These are phyloP conservation scores for Paradisaea rubra DNA, from an alignment of 2,113 vertebrate species.

Conservation along the genomic window DNA sequence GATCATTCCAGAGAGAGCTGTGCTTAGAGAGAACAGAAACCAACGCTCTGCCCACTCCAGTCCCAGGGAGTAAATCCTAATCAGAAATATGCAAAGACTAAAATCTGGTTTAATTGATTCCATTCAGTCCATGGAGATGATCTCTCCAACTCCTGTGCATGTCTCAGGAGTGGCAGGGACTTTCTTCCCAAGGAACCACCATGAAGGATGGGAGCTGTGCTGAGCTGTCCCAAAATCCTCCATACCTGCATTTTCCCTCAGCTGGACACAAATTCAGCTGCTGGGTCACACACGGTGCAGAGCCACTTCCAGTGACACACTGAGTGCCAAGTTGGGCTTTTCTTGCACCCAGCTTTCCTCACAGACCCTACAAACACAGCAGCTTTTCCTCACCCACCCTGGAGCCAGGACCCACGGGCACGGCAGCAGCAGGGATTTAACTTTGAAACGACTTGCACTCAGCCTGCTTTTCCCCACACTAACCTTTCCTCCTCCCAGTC, in stretches of 20 bases:
- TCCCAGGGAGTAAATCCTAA: background rate
- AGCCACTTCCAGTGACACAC: background rate
- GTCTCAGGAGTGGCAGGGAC: background rate
- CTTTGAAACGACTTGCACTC: background rate
- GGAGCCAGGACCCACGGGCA: background rate
- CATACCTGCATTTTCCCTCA: background rate
- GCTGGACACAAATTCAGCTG: background rate
- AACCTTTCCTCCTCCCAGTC: constrained; percentile 10
- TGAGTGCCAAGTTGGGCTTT: too few relatives aligned
- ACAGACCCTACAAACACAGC: background rate
- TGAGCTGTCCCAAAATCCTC: background rate
- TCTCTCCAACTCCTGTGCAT: background rate
- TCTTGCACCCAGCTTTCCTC: background rate
- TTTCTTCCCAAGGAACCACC: background rate
- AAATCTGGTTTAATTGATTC: background rate
- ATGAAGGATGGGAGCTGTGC: background rate
- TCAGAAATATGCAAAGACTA: background rate
- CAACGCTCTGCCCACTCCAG: background rate
- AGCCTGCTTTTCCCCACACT: background rate
- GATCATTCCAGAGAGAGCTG: background rate
- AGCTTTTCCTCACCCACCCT: background rate
- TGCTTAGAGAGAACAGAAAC: background rate
- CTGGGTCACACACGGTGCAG: rapidly evolving
- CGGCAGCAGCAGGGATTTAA: background rate
- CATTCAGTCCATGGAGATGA: background rate